phyloP scores from a whole-genome alignment of 2,797 vertebrate species.

The Lacerta agilis region DNA sequence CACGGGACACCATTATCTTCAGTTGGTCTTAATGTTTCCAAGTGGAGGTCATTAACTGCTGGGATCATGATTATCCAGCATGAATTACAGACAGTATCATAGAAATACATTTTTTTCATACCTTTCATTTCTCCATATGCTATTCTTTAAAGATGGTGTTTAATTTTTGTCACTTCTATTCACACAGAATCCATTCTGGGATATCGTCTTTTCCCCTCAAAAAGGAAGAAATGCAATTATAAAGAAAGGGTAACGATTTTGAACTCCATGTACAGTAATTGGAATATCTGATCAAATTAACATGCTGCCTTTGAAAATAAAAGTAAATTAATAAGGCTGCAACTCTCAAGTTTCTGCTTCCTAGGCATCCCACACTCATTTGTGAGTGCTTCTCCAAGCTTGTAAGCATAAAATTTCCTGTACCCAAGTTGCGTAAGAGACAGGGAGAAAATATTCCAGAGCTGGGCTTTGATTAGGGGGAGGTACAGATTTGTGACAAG shows the following conservation, averaged over 20 bases:
- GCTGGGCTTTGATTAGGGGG: background rate
- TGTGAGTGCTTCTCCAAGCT: background rate
- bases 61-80: conserved; percentile 80
- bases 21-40: conserved; percentile 86
- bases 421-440: background rate
- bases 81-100: conserved; percentile 79
- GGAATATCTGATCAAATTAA: conserved; percentile 38
- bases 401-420: background rate
- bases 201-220: conserved; percentile 44
- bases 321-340: conserved; percentile 25
- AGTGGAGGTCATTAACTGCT: conserved; percentile 89
- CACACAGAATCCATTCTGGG: conserved; percentile 40
- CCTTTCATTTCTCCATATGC: conserved; percentile 68
- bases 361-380: background rate
- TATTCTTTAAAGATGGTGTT: conserved; percentile 68
- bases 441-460: background rate
- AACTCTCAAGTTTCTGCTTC: background rate
- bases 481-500: background rate
- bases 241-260: conserved; percentile 53
- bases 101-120: conserved; percentile 76
- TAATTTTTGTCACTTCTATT: conserved; percentile 67
- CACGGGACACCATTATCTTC: conserved; percentile 91
- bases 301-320: conserved; percentile 56
- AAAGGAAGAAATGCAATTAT: conserved; percentile 63
- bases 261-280: conserved; percentile 41